These are phyloP conservation scores for Drosophila robusta DNA, from an alignment of 2,888 invertebrate genomes.

Conservation along the genomic window DNA sequence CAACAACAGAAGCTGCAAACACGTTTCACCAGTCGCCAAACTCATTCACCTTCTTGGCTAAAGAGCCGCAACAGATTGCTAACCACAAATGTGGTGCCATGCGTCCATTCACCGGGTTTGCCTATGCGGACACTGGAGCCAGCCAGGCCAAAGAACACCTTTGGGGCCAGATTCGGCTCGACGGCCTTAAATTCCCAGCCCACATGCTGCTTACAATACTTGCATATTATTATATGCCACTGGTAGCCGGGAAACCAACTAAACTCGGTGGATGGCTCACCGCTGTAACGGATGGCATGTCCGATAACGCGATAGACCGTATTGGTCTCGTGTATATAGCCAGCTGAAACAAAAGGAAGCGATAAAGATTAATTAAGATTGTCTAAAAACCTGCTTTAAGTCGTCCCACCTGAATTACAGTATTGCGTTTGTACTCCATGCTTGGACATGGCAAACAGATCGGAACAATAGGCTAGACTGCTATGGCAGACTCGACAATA, in stretches of 20 bases:
- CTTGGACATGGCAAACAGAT: conserved; percentile 92
- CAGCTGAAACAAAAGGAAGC: conserved; percentile 84
- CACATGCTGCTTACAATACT: conserved; percentile 88
- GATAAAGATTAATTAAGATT: neutral
- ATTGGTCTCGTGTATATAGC: conserved; percentile 92
- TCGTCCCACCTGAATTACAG: conserved; percentile 88
- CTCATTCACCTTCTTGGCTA: conserved; percentile 73
- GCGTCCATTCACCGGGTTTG: conserved; percentile 56
- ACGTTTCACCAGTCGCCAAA: conserved; percentile 74
- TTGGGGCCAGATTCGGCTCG: conserved; percentile 87
- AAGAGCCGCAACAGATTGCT: conserved; percentile 75
- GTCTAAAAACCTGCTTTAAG: neutral
- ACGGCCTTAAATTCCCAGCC: conserved; percentile 93
- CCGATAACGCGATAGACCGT: conserved; percentile 87
- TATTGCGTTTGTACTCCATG: conserved; percentile 93
- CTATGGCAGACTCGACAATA: conserved; percentile 87
- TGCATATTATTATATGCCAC: conserved; percentile 92
- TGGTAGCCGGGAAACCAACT: conserved; percentile 95
- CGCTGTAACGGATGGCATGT: conserved; percentile 85
- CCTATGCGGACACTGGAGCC: conserved; percentile 86
- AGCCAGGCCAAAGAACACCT: conserved; percentile 90
- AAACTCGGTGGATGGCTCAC: conserved; percentile 89
- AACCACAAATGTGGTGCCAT: conserved; percentile 68
- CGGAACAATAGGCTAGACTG: conserved; percentile 88
- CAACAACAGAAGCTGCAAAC: conserved; percentile 56